Evolutionary conservation across 2,888 invertebrate genomes (phyloP).

Genomic region (Adineta ricciae): DNA sequence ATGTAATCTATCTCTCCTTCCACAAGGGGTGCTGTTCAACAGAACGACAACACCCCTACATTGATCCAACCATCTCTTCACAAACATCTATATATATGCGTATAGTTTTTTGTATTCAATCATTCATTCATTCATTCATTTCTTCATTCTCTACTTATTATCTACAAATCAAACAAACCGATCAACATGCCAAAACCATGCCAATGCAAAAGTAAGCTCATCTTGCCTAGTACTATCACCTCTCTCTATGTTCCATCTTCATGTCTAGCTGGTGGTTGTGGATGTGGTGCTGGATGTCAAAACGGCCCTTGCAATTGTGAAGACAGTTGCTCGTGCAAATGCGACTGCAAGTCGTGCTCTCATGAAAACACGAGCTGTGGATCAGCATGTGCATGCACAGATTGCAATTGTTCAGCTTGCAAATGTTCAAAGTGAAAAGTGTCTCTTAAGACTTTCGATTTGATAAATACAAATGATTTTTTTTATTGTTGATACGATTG

Average conservation of each 20-base stretch:
- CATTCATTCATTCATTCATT: not conserved
- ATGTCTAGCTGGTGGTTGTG: not conserved
- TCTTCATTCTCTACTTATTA: not conserved
- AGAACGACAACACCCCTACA: not conserved
- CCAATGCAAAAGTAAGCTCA: not conserved
- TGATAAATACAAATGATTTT: not conserved
- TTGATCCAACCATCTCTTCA: not conserved
- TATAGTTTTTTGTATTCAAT: too few species aligned
- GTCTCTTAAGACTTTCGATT: not conserved
- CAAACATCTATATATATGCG: not conserved
- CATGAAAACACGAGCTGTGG: not conserved
- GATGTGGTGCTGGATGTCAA: conserved; percentile 4
- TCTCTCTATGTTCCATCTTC: not conserved
- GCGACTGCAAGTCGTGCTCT: not conserved
- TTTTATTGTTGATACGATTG: too few species aligned
- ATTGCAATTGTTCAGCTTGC: not conserved
- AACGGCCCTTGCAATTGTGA: not conserved
- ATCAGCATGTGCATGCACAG: not conserved
- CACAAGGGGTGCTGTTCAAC: not conserved
- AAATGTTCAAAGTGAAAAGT: not conserved
- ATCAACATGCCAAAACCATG: not conserved
- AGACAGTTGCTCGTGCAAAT: not conserved
- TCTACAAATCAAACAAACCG: not conserved
- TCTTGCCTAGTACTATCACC: not conserved
- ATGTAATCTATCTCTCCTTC: not conserved